These are phyloP conservation scores for Diachasmimorpha longicaudata DNA, from an alignment of 1,140 invertebrate genomes.

Conservation along the genomic window DNA sequence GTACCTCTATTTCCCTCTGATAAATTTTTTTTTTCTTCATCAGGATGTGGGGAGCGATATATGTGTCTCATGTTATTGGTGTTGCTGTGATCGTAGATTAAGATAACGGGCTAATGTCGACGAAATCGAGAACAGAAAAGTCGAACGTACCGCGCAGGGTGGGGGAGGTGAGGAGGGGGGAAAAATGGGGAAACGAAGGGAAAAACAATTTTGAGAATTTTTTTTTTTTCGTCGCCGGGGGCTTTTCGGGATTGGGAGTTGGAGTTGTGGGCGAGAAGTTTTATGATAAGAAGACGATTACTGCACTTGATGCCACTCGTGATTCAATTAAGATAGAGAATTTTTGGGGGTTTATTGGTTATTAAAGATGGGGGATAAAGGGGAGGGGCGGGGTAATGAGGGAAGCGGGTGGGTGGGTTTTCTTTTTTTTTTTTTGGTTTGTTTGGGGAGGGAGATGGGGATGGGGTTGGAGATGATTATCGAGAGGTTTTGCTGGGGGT, in stretches of 20 bases:
- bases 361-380: background rate
- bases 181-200: background rate
- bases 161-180: background rate
- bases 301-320: background rate
- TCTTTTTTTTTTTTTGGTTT: background rate
- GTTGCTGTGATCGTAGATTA: conserved; percentile 26
- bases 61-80: conserved; percentile 28
- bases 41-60: conserved; percentile 12
- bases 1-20: background rate
- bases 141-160: background rate
- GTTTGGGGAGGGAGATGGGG: background rate
- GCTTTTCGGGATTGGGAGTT: background rate
- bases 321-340: background rate
- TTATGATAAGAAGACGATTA: background rate
- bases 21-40: background rate
- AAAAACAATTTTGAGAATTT: background rate
- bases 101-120: conserved; percentile 28
- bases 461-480: background rate
- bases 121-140: conserved; percentile 23
- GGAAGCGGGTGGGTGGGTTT: background rate
- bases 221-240: background rate
- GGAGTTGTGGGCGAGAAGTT: background rate
- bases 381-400: background rate
- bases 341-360: background rate
- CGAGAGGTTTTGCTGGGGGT: background rate